Percentiles rank a stretch among this genome's conserved stretches.
These are phyloP conservation scores for Blastobasis adustella DNA, from an alignment of 2,888 invertebrate genomes.

Conservation along the genomic window DNA sequence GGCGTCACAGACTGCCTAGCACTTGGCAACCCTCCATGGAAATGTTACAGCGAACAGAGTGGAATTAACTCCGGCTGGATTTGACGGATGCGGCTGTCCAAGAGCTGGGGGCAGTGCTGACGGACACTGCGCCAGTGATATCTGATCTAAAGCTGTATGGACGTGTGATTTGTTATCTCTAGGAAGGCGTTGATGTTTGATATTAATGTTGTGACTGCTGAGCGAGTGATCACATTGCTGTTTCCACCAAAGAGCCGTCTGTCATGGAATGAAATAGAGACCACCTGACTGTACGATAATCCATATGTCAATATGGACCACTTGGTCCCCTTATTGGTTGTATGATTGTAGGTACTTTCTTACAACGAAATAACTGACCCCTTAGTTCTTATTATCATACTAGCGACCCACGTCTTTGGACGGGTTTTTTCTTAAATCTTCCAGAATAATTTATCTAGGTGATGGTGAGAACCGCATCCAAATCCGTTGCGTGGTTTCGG, in stretches of 20 bases:
- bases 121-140: neutral
- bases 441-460: too few relatives aligned
- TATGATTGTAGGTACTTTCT: too few relatives aligned
- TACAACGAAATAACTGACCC: too few relatives aligned
- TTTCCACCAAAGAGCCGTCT: neutral
- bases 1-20: constrained; percentile 29
- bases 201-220: neutral
- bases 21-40: constrained; percentile 25
- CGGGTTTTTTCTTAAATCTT: too few relatives aligned
- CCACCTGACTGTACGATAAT: too few relatives aligned
- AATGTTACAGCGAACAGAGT: constrained; percentile 31
- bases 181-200: neutral
- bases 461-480: too few relatives aligned
- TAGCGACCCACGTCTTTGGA: too few relatives aligned
- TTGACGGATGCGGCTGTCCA: constrained; percentile 3
- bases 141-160: neutral
- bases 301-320: too few relatives aligned
- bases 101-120: neutral
- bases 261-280: neutral
- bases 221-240: neutral
- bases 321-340: too few relatives aligned
- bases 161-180: neutral
- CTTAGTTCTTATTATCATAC: too few relatives aligned
- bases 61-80: constrained; percentile 33
- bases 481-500: too few relatives aligned